Evolutionary conservation across 2,888 invertebrate genomes (phyloP).

Genomic region (Diarsia brunnea): DNA sequence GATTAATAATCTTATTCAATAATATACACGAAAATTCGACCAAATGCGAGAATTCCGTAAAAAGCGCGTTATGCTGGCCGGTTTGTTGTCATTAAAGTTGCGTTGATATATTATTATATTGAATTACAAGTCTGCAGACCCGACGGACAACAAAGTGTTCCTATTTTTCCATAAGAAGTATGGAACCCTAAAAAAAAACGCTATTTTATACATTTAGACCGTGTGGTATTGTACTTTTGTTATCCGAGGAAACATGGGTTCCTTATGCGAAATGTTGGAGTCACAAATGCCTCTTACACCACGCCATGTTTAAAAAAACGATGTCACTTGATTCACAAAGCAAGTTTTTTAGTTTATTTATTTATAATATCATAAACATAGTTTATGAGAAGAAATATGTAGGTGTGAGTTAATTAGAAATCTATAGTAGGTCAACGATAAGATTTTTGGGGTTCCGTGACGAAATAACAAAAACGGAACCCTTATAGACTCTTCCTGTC

Average conservation of each 20-base stretch:
- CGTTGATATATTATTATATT: too few species aligned
- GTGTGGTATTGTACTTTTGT: background rate
- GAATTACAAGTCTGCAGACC: too few species aligned
- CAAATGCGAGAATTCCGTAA: too few species aligned
- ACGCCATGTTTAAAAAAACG: background rate
- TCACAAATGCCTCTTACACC: background rate
- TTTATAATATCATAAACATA: background rate
- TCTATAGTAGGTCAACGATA: slow-evolving; percentile 1
- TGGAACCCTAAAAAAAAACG: too few species aligned
- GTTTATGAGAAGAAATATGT: background rate
- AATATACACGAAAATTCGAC: too few species aligned
- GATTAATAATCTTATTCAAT: too few species aligned
- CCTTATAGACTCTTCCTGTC: too few species aligned
- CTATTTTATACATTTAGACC: background rate
- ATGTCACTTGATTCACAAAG: background rate
- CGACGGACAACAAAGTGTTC: too few species aligned
- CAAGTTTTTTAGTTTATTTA: background rate
- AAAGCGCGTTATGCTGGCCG: too few species aligned
- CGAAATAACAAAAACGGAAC: too few species aligned
- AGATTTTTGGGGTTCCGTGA: background rate
- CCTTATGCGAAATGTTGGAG: background rate
- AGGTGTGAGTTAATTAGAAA: background rate
- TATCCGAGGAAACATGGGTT: background rate
- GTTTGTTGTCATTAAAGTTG: too few species aligned
- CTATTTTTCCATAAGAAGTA: too few species aligned